Percentiles rank a stretch among this genome's conserved stretches.
Conservation (phyloP, 2,113 vertebrate genomes). For the pig (Sus scrofa) region DNA sequence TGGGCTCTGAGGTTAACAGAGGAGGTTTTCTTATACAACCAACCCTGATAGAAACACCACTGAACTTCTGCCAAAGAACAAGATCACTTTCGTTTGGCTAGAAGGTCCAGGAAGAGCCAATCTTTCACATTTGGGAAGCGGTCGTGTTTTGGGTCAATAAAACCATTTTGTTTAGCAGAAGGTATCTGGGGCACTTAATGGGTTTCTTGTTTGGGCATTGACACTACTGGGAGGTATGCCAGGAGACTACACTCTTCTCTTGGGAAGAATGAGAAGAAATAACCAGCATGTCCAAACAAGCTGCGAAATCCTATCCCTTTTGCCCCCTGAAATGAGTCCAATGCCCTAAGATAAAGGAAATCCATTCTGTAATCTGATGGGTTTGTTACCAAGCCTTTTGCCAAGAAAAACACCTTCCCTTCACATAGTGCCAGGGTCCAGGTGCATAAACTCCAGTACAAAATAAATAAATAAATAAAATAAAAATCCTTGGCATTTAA, state of each 20-base stretch:
- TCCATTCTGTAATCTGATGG: conserved; percentile 72
- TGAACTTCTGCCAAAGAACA: background rate
- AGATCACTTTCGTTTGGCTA: background rate
- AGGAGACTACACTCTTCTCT: conserved; percentile 37
- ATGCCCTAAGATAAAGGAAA: conserved; percentile 81
- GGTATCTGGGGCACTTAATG: background rate
- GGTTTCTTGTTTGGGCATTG: conserved; percentile 4
- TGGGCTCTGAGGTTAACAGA: background rate
- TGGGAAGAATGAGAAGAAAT: conserved; percentile 5
- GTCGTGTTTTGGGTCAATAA: background rate
- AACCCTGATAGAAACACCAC: background rate
- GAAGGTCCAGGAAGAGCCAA: background rate
- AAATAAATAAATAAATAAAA: background rate
- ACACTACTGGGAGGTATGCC: background rate
- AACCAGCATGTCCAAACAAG: conserved; percentile 54
- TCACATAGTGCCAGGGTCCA: conserved; percentile 32
- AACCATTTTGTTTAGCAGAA: background rate
- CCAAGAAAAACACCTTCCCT: conserved; percentile 59
- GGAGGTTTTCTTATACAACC: background rate
- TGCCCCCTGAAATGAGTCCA: conserved; percentile 69
- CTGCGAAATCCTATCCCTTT: conserved; percentile 66
- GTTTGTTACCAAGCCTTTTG: conserved; percentile 45
- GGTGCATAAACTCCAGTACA: conserved; percentile 43
- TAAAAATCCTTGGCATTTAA: background rate
- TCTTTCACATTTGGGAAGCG: background rate